Percentiles rank a stretch among this genome's conserved stretches.
These are phyloP conservation scores for Magallana angulata DNA, from an alignment of 1,140 invertebrate genomes.

Conservation along the genomic window DNA sequence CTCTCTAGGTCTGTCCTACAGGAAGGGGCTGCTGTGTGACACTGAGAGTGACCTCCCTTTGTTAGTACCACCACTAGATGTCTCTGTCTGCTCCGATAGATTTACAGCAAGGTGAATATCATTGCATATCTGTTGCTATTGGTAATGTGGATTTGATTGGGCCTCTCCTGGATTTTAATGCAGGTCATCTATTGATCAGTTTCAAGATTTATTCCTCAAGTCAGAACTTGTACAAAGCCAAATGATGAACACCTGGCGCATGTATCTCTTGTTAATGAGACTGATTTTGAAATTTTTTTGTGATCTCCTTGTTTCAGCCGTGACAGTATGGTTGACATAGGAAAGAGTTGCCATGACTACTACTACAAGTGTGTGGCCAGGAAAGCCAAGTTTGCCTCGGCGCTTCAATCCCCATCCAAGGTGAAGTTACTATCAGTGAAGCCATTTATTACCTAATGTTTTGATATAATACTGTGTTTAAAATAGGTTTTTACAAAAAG, in stretches of 20 bases:
- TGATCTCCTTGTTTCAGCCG: background rate
- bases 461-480: too few species aligned
- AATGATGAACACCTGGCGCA: background rate
- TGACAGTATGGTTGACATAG: background rate
- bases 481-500: too few species aligned
- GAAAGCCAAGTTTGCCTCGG: conserved; percentile 84
- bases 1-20: conserved; percentile 88
- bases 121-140: background rate
- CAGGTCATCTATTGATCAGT: too few species aligned
- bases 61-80: conserved; percentile 68
- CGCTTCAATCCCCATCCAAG: conserved; percentile 85
- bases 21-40: conserved; percentile 84
- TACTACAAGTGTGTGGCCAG: conserved; percentile 76
- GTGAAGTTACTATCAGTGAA: conserved; percentile 51
- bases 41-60: conserved; percentile 57
- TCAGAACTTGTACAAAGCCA: too few species aligned
- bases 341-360: conserved; percentile 26
- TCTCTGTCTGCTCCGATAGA: conserved; percentile 48
- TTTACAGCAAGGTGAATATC: background rate
- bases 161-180: too few species aligned
- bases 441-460: too few species aligned
- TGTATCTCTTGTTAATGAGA: background rate
- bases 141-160: too few species aligned
- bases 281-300: too few species aligned
- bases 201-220: too few species aligned